These are phyloP conservation scores for Aleiodes sp. DNA, from an alignment of 1,140 invertebrate genomes.

Conservation along the genomic window DNA sequence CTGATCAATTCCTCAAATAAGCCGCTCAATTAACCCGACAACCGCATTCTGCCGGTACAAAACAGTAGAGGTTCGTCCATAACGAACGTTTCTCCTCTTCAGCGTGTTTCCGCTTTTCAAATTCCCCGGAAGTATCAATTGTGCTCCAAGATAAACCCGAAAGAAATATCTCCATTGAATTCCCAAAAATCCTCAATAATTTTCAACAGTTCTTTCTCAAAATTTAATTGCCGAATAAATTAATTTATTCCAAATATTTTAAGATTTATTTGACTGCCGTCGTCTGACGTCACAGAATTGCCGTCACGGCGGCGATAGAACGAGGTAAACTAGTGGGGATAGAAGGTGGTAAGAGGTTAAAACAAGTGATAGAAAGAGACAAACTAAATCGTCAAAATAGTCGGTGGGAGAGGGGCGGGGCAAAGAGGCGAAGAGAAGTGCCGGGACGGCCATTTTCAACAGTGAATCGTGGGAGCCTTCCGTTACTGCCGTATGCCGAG, in stretches of 20 bases:
- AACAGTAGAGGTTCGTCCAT: too few species aligned
- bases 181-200: too few species aligned
- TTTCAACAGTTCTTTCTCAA: too few species aligned
- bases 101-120: constrained; percentile 7
- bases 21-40: neutral
- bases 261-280: neutral
- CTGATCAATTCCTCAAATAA: neutral
- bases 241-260: too few species aligned
- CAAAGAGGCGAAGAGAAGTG: constrained; percentile 5
- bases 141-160: too few species aligned
- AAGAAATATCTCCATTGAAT: too few species aligned
- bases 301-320: neutral
- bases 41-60: too few species aligned
- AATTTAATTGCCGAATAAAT: too few species aligned
- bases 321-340: neutral
- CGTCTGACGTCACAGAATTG: neutral
- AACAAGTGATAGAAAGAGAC: neutral
- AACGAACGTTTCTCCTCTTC: neutral
- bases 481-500: constrained; percentile 36
- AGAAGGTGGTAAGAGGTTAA: neutral
- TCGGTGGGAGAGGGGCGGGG: neutral
- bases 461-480: constrained; percentile 41
- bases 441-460: constrained; percentile 47
- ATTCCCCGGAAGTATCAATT: too few species aligned
- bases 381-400: neutral